phyloP scores from a whole-genome alignment of 2,888 invertebrate species.

The Epinotia ramella region DNA sequence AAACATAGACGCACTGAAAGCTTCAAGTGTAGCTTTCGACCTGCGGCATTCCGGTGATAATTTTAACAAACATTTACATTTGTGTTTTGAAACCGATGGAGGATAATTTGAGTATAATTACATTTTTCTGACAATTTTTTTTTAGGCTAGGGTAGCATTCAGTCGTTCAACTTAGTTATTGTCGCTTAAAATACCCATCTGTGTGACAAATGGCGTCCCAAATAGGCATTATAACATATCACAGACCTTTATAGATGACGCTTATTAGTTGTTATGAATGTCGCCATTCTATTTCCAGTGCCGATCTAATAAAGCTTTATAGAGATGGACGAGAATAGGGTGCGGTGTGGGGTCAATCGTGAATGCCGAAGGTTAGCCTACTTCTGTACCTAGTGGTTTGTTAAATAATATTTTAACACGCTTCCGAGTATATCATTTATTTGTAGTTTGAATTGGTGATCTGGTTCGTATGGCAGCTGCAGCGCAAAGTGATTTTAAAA shows the following conservation, averaged over 20 bases:
- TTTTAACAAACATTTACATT: too few relatives aligned
- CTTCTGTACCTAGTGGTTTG: conserved; percentile 21
- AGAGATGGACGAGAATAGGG: conserved; percentile 52
- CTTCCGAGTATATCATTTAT: neutral
- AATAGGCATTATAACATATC: conserved; percentile 34
- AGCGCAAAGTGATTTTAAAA: neutral
- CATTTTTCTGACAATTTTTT: too few relatives aligned
- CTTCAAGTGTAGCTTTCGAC: too few relatives aligned
- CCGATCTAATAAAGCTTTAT: conserved; percentile 59
- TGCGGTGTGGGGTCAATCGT: conserved; percentile 54
- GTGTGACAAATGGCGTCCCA: conserved; percentile 28
- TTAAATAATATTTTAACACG: neutral
- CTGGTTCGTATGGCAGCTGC: neutral
- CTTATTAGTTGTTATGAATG: conserved; percentile 46
- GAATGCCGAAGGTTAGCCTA: conserved; percentile 55
- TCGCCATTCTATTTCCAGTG: conserved; percentile 55
- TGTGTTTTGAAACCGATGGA: too few relatives aligned
- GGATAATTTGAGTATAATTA: too few relatives aligned
- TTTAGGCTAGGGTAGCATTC: too few relatives aligned
- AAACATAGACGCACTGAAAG: too few relatives aligned
- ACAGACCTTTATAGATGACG: conserved; percentile 34
- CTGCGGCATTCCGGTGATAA: too few relatives aligned
- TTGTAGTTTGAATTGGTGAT: neutral
- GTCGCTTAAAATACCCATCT: conserved; percentile 20
- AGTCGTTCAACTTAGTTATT: too few relatives aligned